Evolutionary conservation across 2,888 invertebrate species (phyloP).

Genomic region (Melinaea marsaeus): DNA sequence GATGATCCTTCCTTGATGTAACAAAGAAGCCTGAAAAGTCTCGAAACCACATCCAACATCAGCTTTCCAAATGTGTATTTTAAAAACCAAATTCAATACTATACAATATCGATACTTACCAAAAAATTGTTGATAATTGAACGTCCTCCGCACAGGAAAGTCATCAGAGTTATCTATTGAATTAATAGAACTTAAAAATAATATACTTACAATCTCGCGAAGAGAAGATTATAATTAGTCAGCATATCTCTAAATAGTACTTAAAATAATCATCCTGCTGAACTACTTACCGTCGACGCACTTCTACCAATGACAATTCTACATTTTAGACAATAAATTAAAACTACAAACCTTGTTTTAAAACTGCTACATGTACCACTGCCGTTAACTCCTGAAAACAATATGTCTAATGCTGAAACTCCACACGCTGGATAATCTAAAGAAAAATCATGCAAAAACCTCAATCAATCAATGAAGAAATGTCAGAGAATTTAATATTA

Average conservation of each 20-base stretch:
- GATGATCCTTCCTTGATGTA: conserved; percentile 1
- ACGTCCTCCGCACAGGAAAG: neutral
- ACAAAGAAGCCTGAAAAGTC: conserved; percentile 1
- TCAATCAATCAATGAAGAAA: neutral
- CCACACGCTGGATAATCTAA: neutral
- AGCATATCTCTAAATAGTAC: neutral
- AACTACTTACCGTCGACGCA: neutral
- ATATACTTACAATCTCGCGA: conserved; percentile 4
- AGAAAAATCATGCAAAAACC: neutral
- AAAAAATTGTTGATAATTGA: neutral
- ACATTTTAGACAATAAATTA: neutral
- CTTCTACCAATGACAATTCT: neutral
- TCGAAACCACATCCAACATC: conserved; percentile 2
- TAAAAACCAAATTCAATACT: neutral
- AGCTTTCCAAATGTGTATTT: neutral
- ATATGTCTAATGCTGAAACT: neutral
- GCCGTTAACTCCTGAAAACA: conserved; percentile 1
- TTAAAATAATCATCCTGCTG: neutral
- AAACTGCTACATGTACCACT: neutral
- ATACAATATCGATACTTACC: neutral
- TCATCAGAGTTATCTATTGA: neutral
- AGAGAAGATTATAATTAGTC: neutral
- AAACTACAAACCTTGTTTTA: conserved; percentile 1
- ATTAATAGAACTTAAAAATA: neutral
- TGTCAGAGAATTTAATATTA: neutral